These are phyloP conservation scores for Pachyramphus minor DNA, from an alignment of 2,113 vertebrate genomes.

Conservation along the genomic window DNA sequence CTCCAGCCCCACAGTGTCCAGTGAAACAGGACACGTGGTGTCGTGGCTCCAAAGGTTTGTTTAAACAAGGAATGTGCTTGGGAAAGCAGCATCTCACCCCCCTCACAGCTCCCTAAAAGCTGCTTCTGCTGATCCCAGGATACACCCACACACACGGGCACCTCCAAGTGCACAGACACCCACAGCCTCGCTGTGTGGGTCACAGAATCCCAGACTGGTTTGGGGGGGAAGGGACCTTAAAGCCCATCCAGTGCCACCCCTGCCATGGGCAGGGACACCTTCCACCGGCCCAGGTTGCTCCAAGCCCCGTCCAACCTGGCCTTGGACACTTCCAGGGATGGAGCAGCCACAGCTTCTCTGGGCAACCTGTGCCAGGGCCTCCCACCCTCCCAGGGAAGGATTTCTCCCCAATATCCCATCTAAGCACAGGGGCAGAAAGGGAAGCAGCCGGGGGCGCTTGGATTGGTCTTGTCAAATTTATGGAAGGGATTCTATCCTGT, in stretches of 20 bases:
- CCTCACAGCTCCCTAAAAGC: accelerated
- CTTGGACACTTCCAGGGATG: not conserved
- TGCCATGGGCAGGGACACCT: not conserved
- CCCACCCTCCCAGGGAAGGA: accelerated
- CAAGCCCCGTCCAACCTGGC: not conserved
- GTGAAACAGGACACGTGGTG: not conserved
- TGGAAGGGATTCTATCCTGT: not conserved
- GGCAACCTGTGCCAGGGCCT: not conserved
- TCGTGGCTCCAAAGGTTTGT: accelerated
- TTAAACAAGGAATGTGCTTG: accelerated
- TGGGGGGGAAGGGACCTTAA: not conserved
- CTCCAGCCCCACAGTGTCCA: not conserved
- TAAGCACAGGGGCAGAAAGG: accelerated
- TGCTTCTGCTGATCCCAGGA: not conserved
- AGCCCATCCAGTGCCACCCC: accelerated
- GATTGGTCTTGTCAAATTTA: not conserved
- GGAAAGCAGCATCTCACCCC: accelerated
- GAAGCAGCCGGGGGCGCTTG: not conserved
- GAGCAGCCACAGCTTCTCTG: not conserved
- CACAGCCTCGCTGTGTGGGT: accelerated
- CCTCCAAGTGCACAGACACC: accelerated
- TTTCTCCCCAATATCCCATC: accelerated
- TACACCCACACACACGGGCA: accelerated
- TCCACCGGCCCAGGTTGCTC: not conserved
- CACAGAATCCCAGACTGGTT: accelerated